These are phyloP conservation scores for Orius insidiosus DNA, from an alignment of 1,140 invertebrate genomes.

Conservation along the genomic window DNA sequence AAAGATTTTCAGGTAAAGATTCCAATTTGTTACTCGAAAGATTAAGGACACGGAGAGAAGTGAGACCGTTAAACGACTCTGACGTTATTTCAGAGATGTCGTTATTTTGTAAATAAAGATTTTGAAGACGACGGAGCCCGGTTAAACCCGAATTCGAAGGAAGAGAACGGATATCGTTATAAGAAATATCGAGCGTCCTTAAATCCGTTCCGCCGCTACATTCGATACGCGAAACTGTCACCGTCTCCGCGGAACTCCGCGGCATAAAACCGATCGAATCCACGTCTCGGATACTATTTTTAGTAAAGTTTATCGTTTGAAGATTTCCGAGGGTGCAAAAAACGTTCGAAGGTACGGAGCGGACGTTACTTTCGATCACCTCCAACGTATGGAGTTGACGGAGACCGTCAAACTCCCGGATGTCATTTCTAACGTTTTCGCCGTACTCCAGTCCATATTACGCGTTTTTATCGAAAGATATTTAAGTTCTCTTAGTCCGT, in stretches of 20 bases:
- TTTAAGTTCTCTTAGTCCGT: constrained; percentile 55
- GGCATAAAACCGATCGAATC: constrained; percentile 49
- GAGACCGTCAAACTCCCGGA: constrained; percentile 48
- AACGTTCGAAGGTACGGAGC: constrained; percentile 48
- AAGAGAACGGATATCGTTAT: constrained; percentile 53
- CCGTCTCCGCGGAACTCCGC: constrained; percentile 26
- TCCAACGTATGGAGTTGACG: constrained; percentile 61
- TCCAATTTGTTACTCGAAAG: constrained; percentile 65
- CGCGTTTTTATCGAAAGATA: constrained; percentile 47
- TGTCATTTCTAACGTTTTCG: constrained; percentile 47
- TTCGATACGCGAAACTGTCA: constrained; percentile 17
- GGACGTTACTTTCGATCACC: constrained; percentile 65
- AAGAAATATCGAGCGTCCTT: constrained; percentile 55
- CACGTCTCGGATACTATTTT: constrained; percentile 55
- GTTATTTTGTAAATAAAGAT: constrained; percentile 65
- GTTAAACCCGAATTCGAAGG: constrained; percentile 52
- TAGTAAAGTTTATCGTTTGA: constrained; percentile 64
- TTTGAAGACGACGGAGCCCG: constrained; percentile 51
- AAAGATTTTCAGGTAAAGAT: constrained; percentile 56
- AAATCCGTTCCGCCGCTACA: constrained; percentile 38
- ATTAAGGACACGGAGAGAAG: constrained; percentile 59
- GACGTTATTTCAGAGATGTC: constrained; percentile 61
- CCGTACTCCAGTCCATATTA: constrained; percentile 59
- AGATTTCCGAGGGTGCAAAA: constrained; percentile 62
- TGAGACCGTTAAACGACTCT: constrained; percentile 54